Percentiles rank a stretch among this genome's conserved stretches.
Conservation (phyloP, 2,113 vertebrate genomes). For the Erythrocercus mccallii region DNA sequence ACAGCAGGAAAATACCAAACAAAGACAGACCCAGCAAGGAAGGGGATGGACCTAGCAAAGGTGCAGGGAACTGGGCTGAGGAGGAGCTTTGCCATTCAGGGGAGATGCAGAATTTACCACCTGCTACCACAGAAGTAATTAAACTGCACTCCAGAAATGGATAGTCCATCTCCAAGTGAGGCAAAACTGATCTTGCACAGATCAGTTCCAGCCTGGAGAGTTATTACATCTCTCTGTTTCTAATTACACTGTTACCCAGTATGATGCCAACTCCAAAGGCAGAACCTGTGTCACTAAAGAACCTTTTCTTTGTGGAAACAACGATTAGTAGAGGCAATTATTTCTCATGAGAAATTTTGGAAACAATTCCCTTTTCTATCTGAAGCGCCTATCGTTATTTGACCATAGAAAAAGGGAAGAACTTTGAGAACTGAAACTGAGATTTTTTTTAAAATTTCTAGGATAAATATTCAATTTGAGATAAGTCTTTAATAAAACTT, state of each 20-base stretch:
- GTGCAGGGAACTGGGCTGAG: not conserved
- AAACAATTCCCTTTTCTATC: not conserved
- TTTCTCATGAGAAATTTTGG: not conserved
- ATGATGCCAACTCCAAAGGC: slow-evolving; percentile 63
- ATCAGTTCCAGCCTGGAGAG: slow-evolving; percentile 58
- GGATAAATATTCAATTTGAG: not conserved
- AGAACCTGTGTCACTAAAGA: slow-evolving; percentile 49
- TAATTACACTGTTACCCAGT: slow-evolving; percentile 54
- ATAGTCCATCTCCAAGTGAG: slow-evolving; percentile 52
- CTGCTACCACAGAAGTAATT: slow-evolving; percentile 50
- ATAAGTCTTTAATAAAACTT: not conserved
- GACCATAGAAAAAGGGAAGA: not conserved
- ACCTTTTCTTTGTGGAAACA: slow-evolving; percentile 17
- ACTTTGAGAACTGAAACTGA: not conserved
- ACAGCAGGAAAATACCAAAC: not conserved
- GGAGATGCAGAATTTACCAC: slow-evolving; percentile 26
- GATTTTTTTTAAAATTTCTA: not conserved
- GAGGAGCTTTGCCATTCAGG: slow-evolving; percentile 5
- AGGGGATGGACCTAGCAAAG: not conserved
- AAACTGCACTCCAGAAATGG: slow-evolving; percentile 52
- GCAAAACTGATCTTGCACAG: slow-evolving; percentile 33
- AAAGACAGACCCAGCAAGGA: not conserved
- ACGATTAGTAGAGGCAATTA: slow-evolving; percentile 33
- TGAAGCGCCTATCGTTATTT: not conserved
- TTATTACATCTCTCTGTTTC: slow-evolving; percentile 55